Conservation (phyloP, 1,140 invertebrate genomes). For the Drosophila cardini region DNA sequence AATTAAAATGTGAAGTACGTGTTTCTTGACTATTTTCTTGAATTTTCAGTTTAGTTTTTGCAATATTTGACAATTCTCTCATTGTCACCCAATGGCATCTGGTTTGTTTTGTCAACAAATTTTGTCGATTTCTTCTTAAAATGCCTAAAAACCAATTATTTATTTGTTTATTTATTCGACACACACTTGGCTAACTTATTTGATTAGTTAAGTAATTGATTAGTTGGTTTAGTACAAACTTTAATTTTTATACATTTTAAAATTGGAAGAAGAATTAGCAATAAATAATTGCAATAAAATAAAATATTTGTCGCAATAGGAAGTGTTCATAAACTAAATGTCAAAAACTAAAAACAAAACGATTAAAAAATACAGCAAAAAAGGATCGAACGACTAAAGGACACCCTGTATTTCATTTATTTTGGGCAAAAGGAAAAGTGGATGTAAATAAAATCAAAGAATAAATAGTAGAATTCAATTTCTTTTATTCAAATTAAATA, state of each 20-base stretch:
- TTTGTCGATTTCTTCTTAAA: slow-evolving; percentile 11
- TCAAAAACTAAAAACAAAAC: slow-evolving; percentile 6
- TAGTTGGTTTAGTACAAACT: slow-evolving; percentile 6
- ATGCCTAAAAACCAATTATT: slow-evolving; percentile 16
- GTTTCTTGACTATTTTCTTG: no score
- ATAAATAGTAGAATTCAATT: neutral
- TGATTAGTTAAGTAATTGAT: slow-evolving; percentile 16
- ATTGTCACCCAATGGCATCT: slow-evolving; percentile 30
- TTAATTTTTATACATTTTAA: slow-evolving; percentile 13
- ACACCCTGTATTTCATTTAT: neutral
- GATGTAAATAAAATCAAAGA: no score
- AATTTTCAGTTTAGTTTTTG: neutral
- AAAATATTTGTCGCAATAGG: slow-evolving; percentile 22
- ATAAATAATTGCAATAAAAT: slow-evolving; percentile 31
- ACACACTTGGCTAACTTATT: neutral
- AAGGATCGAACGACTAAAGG: neutral
- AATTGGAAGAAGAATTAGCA: slow-evolving; percentile 6
- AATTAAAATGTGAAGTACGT: slow-evolving; percentile 45
- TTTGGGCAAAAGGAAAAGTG: neutral
- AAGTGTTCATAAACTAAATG: slow-evolving; percentile 15
- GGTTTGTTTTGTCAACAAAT: neutral
- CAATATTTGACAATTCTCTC: slow-evolving; percentile 27
- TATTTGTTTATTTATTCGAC: slow-evolving; percentile 6
- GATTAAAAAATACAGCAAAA: neutral
- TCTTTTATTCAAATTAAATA: neutral